These are phyloP conservation scores for Melanotaenia boesemani DNA, from an alignment of 2,797 vertebrate genomes.

Conservation along the genomic window DNA sequence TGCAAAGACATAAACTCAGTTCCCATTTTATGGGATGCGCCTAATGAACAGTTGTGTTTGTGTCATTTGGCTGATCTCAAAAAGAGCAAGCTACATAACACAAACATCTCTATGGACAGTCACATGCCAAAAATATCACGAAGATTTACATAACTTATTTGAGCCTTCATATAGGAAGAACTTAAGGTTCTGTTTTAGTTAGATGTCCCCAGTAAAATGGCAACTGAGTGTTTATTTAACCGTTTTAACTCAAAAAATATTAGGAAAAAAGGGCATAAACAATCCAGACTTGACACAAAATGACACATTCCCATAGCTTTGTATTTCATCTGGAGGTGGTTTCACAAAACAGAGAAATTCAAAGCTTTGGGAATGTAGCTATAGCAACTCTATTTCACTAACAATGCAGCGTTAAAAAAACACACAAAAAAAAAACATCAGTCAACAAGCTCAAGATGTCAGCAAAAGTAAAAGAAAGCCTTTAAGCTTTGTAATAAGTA, in stretches of 20 bases:
- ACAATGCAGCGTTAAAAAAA: constrained; percentile 45
- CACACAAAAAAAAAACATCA: constrained; percentile 44
- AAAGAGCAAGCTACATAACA: constrained; percentile 2
- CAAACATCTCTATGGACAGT: neutral
- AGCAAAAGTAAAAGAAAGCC: constrained; percentile 1
- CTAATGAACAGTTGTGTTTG: neutral
- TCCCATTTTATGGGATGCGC: constrained; percentile 33
- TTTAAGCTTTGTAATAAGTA: neutral
- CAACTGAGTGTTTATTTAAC: constrained; percentile 29
- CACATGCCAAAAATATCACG: neutral
- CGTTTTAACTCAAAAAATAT: constrained; percentile 1
- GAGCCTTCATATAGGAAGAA: neutral
- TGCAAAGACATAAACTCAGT: constrained; percentile 33
- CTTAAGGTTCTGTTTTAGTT: neutral
- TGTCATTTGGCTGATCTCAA: constrained; percentile 1
- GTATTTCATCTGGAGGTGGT: constrained; percentile 39
- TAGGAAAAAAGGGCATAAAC: constrained; percentile 10
- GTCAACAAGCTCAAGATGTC: constrained; percentile 77
- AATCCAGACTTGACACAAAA: constrained; percentile 36
- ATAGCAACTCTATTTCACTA: constrained; percentile 15
- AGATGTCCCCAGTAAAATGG: constrained; percentile 37
- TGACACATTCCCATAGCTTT: constrained; percentile 61
- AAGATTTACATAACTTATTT: neutral
- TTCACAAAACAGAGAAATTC: constrained; percentile 48
- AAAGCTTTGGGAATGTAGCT: constrained; percentile 60